Evolutionary conservation across 2,113 vertebrate genomes (phyloP), one percentile per base, ranked within the genome.

Genomic region (Erythrocercus mccallii): DNA sequence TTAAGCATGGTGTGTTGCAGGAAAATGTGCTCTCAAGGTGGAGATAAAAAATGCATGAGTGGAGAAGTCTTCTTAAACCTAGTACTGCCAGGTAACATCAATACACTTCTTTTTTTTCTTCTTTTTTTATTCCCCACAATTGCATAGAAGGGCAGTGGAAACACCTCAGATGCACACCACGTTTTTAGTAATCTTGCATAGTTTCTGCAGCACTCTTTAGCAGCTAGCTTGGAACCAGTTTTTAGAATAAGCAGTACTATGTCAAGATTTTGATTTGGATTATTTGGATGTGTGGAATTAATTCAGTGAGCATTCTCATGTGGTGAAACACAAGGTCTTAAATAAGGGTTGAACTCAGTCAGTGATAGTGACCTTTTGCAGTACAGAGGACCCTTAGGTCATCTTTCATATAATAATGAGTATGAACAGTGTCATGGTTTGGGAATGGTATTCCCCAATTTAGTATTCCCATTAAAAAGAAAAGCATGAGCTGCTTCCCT

Each of bases 121-220:
- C 16, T 20, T 9, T 4, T 37, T 27, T 37, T 60, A 6, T 42
- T 31, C 24, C 28, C 10, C 3, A 22, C 8, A 71, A 44, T 44
- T 86, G 30, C 96, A 72, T 70, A 74, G 96, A 95, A 18, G 91
- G 94, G 71, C 90, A 81, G 14, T 94, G 81, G 72, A 95, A 88
- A 58, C 54, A 77, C 65, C 60, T 51, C 71, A 82, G 60, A 71
- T 64, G 18, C 25, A 10, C 15, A 69, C 54, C 38, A 81, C 24
- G 7, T 25, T 74, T 33, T 31, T 47, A 5, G 15, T 21, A 72
- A 51, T 66, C 44, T 42, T 45, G 64, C 45, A 23, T 58, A 45
- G 44, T 84, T 91, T 64, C 66, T 60, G 7, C 31, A 73, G 25
- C 16, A 19, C 19, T 38, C 48, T 81, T 81, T 31, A 92, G 48